phyloP scores from a whole-genome alignment of 2,797 vertebrate species.

The Denticeps clupeoides region DNA sequence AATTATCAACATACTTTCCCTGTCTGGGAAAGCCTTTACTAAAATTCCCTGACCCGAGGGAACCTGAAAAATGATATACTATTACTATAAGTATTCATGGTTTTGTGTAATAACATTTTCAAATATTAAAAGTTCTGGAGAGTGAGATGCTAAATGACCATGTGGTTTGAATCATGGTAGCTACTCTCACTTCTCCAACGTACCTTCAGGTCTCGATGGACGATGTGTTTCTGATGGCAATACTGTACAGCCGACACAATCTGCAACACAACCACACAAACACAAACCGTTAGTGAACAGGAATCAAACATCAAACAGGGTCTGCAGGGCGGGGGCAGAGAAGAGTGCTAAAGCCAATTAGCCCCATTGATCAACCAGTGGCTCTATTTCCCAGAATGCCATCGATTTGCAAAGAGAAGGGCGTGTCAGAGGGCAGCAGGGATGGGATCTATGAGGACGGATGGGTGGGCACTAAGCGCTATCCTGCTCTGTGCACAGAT shows the following conservation, averaged over 20 bases:
- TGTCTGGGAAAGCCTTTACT: no score
- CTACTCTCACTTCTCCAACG: no score
- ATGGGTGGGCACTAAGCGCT: background rate
- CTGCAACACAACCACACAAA: conserved; percentile 52
- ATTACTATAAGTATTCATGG: conserved; percentile 25
- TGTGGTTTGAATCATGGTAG: background rate
- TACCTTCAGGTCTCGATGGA: conserved; percentile 89
- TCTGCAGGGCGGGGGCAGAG: background rate
- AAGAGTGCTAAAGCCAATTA: conserved; percentile 18
- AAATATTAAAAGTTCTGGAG: no score
- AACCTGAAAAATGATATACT: no score
- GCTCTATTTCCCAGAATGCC: conserved; percentile 24
- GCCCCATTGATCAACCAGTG: conserved; percentile 7
- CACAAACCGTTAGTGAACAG: no score
- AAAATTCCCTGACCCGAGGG: no score
- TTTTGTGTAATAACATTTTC: no score
- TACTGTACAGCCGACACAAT: conserved; percentile 90
- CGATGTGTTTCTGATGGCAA: conserved; percentile 87
- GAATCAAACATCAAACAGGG: conserved; percentile 6
- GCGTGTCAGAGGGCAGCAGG: background rate
- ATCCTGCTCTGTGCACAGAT: background rate
- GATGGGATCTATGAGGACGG: background rate
- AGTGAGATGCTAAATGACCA: background rate
- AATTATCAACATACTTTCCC: no score
- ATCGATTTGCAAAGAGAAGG: conserved; percentile 14